These are phyloP conservation scores for Erethizon dorsatum DNA, from an alignment of 2,797 vertebrate genomes.

Conservation along the genomic window DNA sequence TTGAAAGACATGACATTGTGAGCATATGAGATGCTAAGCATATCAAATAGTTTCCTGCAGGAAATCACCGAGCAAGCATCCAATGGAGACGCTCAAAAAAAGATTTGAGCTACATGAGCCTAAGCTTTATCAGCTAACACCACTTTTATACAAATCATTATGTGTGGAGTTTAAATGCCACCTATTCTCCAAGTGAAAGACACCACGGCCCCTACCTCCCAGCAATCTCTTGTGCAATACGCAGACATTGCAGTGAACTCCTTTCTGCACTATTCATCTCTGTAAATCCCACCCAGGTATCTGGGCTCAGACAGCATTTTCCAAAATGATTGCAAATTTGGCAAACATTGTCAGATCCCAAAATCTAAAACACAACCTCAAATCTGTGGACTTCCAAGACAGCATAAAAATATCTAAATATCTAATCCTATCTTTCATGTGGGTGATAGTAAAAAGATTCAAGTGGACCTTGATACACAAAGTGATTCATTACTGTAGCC, in stretches of 20 bases:
- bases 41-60: conserved; percentile 51
- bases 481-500: background rate
- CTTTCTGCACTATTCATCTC: background rate
- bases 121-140: conserved; percentile 34
- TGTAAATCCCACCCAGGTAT: background rate
- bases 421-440: background rate
- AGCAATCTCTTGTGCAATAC: background rate
- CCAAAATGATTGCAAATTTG: conserved; percentile 34
- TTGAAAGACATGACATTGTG: conserved; percentile 46
- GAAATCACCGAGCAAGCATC: conserved; percentile 2
- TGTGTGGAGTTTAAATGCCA: conserved; percentile 38
- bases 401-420: conserved; percentile 21
- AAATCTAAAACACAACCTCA: conserved; percentile 2
- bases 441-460: background rate
- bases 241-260: background rate
- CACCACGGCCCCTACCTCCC: background rate
- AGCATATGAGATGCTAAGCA: conserved; percentile 17
- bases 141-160: conserved; percentile 43
- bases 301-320: background rate
- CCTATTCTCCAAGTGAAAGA: conserved; percentile 21
- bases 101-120: background rate
- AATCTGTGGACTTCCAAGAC: background rate
- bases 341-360: background rate
- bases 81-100: conserved; percentile 49
- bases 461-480: background rate